A percentile compares a stretch with the other conserved stretches of the same genome.
These are phyloP conservation scores for Gambusia affinis DNA, from an alignment of 2,113 vertebrate species.

Conservation along the genomic window DNA sequence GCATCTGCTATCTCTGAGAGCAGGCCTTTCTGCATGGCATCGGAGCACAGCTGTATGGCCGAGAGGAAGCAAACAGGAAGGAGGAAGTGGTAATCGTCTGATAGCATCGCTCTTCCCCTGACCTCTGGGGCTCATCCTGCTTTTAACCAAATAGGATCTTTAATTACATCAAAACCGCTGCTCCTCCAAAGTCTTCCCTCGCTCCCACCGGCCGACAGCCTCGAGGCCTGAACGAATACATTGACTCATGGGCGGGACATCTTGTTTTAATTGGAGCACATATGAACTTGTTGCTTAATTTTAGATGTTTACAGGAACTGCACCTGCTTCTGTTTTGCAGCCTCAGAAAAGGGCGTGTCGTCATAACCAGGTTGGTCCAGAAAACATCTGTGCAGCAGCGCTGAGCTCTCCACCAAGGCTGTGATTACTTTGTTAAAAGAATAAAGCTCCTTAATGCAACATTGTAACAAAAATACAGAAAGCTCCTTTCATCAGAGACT, in stretches of 20 bases:
- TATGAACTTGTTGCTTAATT: slow-evolving; percentile 41
- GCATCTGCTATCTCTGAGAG: slow-evolving; percentile 34
- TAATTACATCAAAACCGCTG: slow-evolving; percentile 53
- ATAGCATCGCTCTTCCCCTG: slow-evolving; percentile 64
- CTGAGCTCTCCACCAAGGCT: slow-evolving; percentile 42
- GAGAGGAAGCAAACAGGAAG: slow-evolving; percentile 73
- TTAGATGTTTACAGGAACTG: slow-evolving; percentile 55
- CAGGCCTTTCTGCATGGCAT: slow-evolving; percentile 48
- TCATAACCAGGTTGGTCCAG: slow-evolving; percentile 24
- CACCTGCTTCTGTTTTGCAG: slow-evolving; percentile 73
- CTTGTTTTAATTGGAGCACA: slow-evolving; percentile 65
- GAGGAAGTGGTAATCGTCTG: slow-evolving; percentile 72
- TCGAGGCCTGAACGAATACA: slow-evolving; percentile 30
- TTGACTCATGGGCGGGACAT: slow-evolving; percentile 58
- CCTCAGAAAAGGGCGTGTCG: neutral
- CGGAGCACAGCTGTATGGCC: slow-evolving; percentile 59
- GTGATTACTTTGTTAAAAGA: slow-evolving; percentile 38
- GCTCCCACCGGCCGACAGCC: slow-evolving; percentile 34
- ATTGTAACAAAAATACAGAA: slow-evolving; percentile 40
- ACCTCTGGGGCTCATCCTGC: slow-evolving; percentile 64
- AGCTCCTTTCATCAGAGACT: slow-evolving; percentile 47
- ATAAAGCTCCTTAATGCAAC: slow-evolving; percentile 37
- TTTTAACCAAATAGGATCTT: slow-evolving; percentile 6
- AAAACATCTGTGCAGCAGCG: slow-evolving; percentile 52
- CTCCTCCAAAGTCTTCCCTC: slow-evolving; percentile 31